Evolutionary conservation across 2,888 invertebrate genomes (phyloP), one percentile per base, ranked within the genome.

Genomic region (Tyria jacobaeae): DNA sequence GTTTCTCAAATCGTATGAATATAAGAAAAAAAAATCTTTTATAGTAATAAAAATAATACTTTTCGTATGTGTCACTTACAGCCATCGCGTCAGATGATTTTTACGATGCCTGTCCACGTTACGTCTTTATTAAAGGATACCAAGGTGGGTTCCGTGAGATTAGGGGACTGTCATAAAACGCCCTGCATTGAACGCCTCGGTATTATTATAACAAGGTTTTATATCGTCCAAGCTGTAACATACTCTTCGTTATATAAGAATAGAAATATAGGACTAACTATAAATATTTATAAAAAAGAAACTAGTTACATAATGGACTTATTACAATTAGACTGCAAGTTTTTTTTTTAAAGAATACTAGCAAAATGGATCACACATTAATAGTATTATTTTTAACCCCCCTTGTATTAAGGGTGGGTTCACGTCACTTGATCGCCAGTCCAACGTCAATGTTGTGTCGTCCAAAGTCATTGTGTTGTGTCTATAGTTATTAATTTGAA

Each of bases 141-240:
- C 79, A 85, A 88, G 87, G 89, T 89, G 85, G 84, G 83, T 80
- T 68, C 80, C 75, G 68, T 75, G 58, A 83, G 87, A 88, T 89
- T 84, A 86, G 87, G 84, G 82, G 55, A 72, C 76, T 73, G 69
- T 88, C 89, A 84, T 89, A 89, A 90, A 89, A 80, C 83, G 82
- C 83, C 82, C 82, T 82, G 86, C 78, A 82, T 73, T 76, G 81
- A 82, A 80, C 73, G 80, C 64, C 66, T 70, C 60, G 57, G 41
- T 69, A 64, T 69, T 77, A 73, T 71, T 66, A 71, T 64, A 66
- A 67, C 66, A 50, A 64, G 66, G 64, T 66, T 31, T 37, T 68
- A 67, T 64, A 49, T 39, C 31, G 25, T 37, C 34, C 24, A 27
- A 63, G 21, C 44, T 51, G 47, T 25, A 35, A n/a, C 4, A 14